phyloP scores from a whole-genome alignment of 2,113 vertebrate species.

The Ptyas mucosa region DNA sequence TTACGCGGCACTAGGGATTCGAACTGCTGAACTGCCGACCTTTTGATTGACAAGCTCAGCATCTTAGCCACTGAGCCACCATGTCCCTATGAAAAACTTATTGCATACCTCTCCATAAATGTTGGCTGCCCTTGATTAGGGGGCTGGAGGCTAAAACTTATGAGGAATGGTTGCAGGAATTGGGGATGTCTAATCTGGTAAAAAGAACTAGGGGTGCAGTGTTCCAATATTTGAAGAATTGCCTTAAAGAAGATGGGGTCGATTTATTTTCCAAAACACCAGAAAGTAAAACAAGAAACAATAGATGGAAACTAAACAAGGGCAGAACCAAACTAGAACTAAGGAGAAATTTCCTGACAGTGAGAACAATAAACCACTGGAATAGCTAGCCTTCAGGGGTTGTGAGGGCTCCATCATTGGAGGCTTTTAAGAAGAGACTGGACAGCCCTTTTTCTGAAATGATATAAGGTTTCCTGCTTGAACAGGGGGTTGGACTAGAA shows the following conservation, averaged over 20 bases:
- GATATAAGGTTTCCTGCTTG: too few relatives aligned
- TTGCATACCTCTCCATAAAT: background rate
- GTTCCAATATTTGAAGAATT: background rate
- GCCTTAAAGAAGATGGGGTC: background rate
- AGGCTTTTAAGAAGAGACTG: background rate
- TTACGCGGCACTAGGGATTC: too few relatives aligned
- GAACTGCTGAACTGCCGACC: too few relatives aligned
- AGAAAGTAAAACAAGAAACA: background rate
- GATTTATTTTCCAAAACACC: background rate
- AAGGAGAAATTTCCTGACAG: background rate
- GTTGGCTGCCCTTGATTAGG: background rate
- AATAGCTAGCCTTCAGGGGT: background rate
- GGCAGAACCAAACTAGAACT: background rate
- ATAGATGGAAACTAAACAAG: background rate
- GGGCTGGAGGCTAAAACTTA: too few relatives aligned
- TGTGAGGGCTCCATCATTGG: background rate
- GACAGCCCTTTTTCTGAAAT: background rate
- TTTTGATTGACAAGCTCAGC: too few relatives aligned
- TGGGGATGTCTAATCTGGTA: background rate
- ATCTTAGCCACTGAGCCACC: too few relatives aligned
- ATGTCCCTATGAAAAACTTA: too few relatives aligned
- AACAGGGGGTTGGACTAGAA: too few relatives aligned
- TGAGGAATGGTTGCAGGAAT: background rate
- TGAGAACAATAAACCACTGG: background rate
- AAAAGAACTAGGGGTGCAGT: background rate